phyloP scores from a whole-genome alignment of 92 coral and sea anemone species.

The Porites evermanni region DNA sequence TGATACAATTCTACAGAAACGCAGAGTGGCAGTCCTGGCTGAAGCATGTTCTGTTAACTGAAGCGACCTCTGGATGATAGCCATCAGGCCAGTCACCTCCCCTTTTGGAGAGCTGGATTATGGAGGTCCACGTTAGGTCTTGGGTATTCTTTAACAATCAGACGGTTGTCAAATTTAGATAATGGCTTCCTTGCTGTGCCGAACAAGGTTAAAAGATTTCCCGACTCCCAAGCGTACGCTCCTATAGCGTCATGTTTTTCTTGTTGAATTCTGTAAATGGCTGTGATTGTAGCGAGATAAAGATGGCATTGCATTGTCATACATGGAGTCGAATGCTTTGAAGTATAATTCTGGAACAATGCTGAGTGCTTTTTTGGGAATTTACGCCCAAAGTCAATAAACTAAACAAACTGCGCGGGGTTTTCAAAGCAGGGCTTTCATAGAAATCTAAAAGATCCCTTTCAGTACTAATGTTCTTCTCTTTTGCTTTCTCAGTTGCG shows the following conservation, averaged over 20 bases:
- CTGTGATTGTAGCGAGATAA: background rate
- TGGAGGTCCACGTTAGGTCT: slow-evolving; percentile 49
- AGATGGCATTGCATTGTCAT: background rate
- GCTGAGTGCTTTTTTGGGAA: no score
- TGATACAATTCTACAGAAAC: no score
- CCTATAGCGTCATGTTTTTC: background rate
- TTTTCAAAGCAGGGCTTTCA: no score
- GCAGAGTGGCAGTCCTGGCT: no score
- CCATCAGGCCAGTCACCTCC: background rate
- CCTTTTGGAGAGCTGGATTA: slow-evolving; percentile 18
- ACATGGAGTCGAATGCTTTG: background rate
- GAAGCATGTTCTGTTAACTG: no score
- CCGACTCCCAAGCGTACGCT: slow-evolving; percentile 13
- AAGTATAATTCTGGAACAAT: slow-evolving; percentile 2
- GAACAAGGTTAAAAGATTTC: slow-evolving; percentile 1
- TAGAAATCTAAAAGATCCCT: no score
- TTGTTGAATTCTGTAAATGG: background rate
- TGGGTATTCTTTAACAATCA: slow-evolving; percentile 46
- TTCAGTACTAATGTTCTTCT: no score
- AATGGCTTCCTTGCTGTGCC: slow-evolving; percentile 27
- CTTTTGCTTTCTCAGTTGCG: no score
- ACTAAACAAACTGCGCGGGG: no score
- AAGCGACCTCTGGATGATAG: no score
- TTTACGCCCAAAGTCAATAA: no score
- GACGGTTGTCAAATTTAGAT: slow-evolving; percentile 47